These are phyloP conservation scores for Barypeithes pellucidus DNA, from an alignment of 2,888 invertebrate genomes.

Conservation along the genomic window DNA sequence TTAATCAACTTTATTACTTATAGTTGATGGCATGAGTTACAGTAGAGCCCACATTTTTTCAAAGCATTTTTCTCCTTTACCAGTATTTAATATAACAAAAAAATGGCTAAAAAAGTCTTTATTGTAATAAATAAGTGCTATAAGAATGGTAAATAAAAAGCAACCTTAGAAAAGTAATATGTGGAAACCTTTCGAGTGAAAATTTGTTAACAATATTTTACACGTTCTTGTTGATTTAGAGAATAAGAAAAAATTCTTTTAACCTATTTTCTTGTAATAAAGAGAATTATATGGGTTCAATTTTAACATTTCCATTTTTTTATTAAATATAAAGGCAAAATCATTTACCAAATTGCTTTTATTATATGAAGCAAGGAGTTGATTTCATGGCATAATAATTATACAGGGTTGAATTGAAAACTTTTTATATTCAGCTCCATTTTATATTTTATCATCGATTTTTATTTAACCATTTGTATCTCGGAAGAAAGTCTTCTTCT, in stretches of 20 bases:
- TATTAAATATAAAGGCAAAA: neutral
- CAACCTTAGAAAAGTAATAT: conserved; percentile 20
- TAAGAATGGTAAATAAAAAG: conserved; percentile 6
- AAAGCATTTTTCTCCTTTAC: too few species aligned
- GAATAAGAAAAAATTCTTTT: neutral
- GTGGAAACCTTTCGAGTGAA: neutral
- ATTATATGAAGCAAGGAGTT: neutral
- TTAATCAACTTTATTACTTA: too few species aligned
- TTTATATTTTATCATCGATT: too few species aligned
- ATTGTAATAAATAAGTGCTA: neutral
- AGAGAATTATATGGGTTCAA: neutral
- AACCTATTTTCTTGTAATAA: neutral
- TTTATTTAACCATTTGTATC: too few species aligned
- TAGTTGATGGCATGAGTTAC: too few species aligned
- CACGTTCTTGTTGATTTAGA: conserved; percentile 11
- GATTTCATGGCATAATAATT: too few species aligned
- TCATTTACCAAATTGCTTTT: neutral
- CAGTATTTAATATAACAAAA: too few species aligned
- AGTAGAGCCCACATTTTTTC: too few species aligned
- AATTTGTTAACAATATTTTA: conserved; percentile 31
- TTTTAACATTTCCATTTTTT: neutral
- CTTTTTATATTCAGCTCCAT: too few species aligned
- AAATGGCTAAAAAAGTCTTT: neutral
- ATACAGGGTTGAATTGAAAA: too few species aligned
- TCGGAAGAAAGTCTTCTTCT: too few species aligned